A percentile compares a stretch with the other conserved stretches of the same genome.
Conservation (phyloP, 2,888 invertebrate genomes). For the Caenorhabditis angaria region DNA sequence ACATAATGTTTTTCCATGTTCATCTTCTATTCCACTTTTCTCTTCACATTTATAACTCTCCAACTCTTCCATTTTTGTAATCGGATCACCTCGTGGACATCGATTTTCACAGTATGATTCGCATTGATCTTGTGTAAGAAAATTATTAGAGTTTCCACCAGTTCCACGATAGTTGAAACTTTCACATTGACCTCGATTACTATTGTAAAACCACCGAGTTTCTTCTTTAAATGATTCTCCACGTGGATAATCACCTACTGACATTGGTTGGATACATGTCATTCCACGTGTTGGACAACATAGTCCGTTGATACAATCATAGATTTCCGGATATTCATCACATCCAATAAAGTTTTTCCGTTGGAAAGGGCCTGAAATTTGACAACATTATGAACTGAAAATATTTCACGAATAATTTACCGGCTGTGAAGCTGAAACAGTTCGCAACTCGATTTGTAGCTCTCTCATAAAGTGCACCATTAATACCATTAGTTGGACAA, state of each 20-base stretch:
- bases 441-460: slow-evolving; percentile 57
- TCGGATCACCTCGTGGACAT: slow-evolving; percentile 11
- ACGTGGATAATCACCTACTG: slow-evolving; percentile 32
- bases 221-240: slow-evolving; percentile 1
- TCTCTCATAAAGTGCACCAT: slow-evolving; percentile 59
- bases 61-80: not conserved
- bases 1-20: slow-evolving; percentile 12
- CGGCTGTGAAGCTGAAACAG: slow-evolving; percentile 56
- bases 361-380: not conserved
- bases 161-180: slow-evolving; percentile 58
- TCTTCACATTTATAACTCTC: slow-evolving; percentile 3
- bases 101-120: slow-evolving; percentile 58
- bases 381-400: not conserved
- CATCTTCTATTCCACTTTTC: not conserved
- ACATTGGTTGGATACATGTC: slow-evolving; percentile 56
- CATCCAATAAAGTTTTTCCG: slow-evolving; percentile 57
- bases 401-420: not conserved
- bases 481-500: slow-evolving; percentile 63
- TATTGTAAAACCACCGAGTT: slow-evolving; percentile 59
- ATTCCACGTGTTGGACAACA: slow-evolving; percentile 67
- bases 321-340: slow-evolving; percentile 65
- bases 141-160: slow-evolving; percentile 68
- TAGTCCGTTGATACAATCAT: slow-evolving; percentile 65
- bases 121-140: slow-evolving; percentile 58
- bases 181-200: slow-evolving; percentile 49